These are phyloP conservation scores for Perdita meconis DNA, from an alignment of 2,888 invertebrate genomes.

Conservation along the genomic window DNA sequence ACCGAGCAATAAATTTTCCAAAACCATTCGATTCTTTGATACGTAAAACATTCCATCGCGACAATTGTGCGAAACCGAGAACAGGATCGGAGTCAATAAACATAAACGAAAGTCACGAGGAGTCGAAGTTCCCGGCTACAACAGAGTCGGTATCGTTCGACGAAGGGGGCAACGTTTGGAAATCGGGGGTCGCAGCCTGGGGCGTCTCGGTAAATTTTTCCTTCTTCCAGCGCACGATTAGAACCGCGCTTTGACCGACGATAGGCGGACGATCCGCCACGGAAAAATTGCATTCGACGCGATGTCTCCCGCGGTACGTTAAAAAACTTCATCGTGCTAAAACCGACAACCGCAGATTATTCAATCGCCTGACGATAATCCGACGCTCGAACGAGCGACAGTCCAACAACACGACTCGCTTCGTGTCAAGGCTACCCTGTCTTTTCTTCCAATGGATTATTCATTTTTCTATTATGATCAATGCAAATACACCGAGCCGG, in stretches of 20 bases:
- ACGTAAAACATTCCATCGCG: too few species aligned
- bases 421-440: slow-evolving; percentile 56
- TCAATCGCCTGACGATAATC: slow-evolving; percentile 63
- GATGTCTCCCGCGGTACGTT: background rate
- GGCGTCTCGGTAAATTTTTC: slow-evolving; percentile 11
- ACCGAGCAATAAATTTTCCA: too few species aligned
- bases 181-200: background rate
- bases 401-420: slow-evolving; percentile 22
- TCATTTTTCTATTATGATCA: slow-evolving; percentile 9
- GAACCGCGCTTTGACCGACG: background rate
- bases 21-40: too few species aligned
- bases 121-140: background rate
- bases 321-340: slow-evolving; percentile 20
- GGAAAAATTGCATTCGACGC: slow-evolving; percentile 19
- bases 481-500: background rate
- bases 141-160: background rate
- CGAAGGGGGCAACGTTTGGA: slow-evolving; percentile 3
- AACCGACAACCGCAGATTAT: slow-evolving; percentile 30
- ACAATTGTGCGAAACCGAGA: too few species aligned
- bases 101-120: background rate
- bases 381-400: slow-evolving; percentile 11
- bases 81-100: too few species aligned
- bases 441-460: slow-evolving; percentile 12
- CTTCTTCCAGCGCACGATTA: slow-evolving; percentile 12
- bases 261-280: background rate